Evolutionary conservation across 2,797 vertebrate genomes (phyloP), one percentile per base, ranked within the genome.

Genomic region (Scleropages formosus): DNA sequence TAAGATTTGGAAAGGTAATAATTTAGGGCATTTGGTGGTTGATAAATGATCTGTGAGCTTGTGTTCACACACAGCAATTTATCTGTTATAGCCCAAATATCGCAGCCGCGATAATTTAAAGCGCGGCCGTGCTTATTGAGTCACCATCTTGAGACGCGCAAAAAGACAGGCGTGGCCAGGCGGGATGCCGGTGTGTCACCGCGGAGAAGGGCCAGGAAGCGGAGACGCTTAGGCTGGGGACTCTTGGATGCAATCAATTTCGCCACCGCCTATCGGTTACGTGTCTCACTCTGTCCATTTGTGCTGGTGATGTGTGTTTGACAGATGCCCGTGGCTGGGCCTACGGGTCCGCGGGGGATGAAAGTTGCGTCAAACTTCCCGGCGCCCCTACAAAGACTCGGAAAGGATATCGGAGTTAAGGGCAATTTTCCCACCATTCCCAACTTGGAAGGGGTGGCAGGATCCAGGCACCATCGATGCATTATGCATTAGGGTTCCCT

Each of bases 1-100:
- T 90, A 91, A 91, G 93, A 94, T 94, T 92, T 89, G 86, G 88
- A 93, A 93, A 95, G 93, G 95, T 97, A 95, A 96, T 96, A 95
- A 97, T 95, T 95, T 94, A 94, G 93, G 91, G 90, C 94, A 92
- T 92, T 87, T 90, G 91, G 92, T 60, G 75, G 67, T 76, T 76
- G 75, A 76, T 76, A 67, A 76, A 76, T 76, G 75, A 76, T 76
- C 75, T 76, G 75, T 70, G 75, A 53, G 82, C 80, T 83, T 78
- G 92, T 93, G 91, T 92, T 94, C 93, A 92, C 89, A 93, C 66
- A 87, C 90, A 93, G 93, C 89, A 86, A 93, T 94, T 93, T 92
- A 93, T 93, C 93, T 92, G 92, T 93, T 93, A 92, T 91, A 92
- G 91, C 88, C 88, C 93, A 93, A 93, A 93, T 93, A 92, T 91